These are phyloP conservation scores for Urocyon cinereoargenteus DNA, from an alignment of 2,797 vertebrate species.

Conservation along the genomic window DNA sequence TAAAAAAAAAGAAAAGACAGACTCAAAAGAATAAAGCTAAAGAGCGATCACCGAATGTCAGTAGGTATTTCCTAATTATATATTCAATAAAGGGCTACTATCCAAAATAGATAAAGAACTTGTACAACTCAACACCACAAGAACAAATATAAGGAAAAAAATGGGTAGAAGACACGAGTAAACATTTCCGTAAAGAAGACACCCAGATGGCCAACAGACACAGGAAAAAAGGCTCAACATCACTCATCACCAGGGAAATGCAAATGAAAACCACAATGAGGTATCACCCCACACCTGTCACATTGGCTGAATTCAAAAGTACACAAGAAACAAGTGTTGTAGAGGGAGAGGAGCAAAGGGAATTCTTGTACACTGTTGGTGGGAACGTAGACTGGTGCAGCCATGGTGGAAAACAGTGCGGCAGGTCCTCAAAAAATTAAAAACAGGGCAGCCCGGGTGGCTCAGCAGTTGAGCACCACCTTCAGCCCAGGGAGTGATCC, in stretches of 20 bases:
- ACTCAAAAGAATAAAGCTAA: too few species aligned
- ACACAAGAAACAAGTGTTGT: not conserved
- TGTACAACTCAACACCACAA: not conserved
- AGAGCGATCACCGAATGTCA: not conserved
- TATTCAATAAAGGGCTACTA: not conserved
- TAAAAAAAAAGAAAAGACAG: too few species aligned
- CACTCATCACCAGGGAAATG: not conserved
- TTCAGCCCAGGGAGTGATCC: too few species aligned
- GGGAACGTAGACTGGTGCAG: not conserved
- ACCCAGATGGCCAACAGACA: not conserved
- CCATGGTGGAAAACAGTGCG: not conserved
- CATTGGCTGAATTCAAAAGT: not conserved
- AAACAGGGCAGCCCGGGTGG: too few species aligned
- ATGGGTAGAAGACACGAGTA: not conserved
- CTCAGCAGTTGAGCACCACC: too few species aligned
- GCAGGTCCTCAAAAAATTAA: not conserved
- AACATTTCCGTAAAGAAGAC: not conserved
- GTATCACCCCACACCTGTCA: not conserved
- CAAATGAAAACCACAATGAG: not conserved
- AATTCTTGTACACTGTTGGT: not conserved
- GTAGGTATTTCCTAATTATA: not conserved
- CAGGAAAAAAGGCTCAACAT: not conserved
- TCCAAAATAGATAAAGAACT: not conserved
- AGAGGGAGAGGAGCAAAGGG: not conserved
- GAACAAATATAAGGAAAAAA: not conserved